Base-by-base conservation (phyloP, 1,140 invertebrate species). In the Cydia strobilella region DNA sequence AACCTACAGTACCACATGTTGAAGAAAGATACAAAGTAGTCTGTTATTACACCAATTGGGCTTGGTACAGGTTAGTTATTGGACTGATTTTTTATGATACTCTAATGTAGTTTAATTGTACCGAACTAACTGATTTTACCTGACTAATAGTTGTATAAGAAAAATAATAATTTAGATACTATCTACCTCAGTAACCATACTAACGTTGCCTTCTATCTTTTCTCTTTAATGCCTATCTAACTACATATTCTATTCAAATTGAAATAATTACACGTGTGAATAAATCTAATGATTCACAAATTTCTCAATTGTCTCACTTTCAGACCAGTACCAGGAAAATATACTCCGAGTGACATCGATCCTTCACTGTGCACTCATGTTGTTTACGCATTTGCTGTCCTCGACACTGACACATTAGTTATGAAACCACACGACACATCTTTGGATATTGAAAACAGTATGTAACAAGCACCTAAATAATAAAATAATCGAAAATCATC, bases 41-140 rank as follows among this genome's bases (percentile, higher is more conserved):
- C 0, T 98, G 97, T 78, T 98, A 98, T 85, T 98, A 98, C 84
- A 98, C 97, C 0, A 98, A 98, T 83, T 98, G 98, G 98, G 97
- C 97, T 13, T 98, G 97, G 96, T 98, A 97, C 82, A 94, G 93
- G 93, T 93, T 86, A 77, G 66, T 79, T 77, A 1, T 18, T 31
- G 13, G 27, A n/a, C 3, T 65, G 25, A 6, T 27, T 66, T 31
- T 27, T 27, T 31, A 66, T 35, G 35, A 18, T 18, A 4, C 25
- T 59, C n/a, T 23, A 59, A 59, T 23, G 20, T 59, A 23, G 7
- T 23, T 45, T 45, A 45, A 45, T 15, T 12, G 13, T 45, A 42
- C 25, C 25, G 1, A 45, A 45, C 13, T 3, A 3, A 2, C 3
- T 13, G 12, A 0, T 42, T 42, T 42, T 13, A 12, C 42, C 10